Conservation (phyloP, 2,797 vertebrate species). For the Natrix natrix region DNA sequence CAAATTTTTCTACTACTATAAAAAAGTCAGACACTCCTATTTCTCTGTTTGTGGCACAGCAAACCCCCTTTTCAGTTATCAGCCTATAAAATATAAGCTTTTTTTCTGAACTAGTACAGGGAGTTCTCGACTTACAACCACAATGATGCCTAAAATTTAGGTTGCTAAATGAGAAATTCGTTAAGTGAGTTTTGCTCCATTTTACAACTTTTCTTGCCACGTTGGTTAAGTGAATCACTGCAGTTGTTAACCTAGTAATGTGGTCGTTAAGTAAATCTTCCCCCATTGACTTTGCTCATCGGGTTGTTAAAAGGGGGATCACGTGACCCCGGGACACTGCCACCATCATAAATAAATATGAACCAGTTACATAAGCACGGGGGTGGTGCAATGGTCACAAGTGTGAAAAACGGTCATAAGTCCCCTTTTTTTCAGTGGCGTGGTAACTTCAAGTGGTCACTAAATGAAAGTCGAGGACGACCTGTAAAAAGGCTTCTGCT, state of each 20-base stretch:
- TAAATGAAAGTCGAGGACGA: background rate
- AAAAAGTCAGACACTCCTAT: background rate
- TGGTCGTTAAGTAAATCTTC: background rate
- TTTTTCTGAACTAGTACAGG: background rate
- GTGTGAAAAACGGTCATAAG: background rate
- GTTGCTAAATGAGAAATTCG: background rate
- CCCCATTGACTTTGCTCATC: background rate
- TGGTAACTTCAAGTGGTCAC: background rate
- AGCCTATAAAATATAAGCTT: background rate
- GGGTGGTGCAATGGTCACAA: background rate
- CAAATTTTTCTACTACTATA: background rate
- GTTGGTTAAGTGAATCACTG: background rate
- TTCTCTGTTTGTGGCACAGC: background rate
- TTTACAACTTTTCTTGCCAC: background rate
- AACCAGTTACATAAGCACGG: background rate
- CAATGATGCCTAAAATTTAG: background rate
- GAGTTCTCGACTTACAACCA: background rate
- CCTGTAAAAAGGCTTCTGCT: background rate
- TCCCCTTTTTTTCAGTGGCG: background rate
- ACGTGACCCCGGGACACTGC: accelerated
- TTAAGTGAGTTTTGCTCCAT: background rate
- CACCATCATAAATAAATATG: background rate
- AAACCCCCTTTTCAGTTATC: background rate
- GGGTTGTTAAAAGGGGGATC: background rate
- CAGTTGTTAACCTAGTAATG: background rate